Base-by-base conservation (phyloP, 2,888 invertebrate genomes). In the Epinotia bilunana region DNA sequence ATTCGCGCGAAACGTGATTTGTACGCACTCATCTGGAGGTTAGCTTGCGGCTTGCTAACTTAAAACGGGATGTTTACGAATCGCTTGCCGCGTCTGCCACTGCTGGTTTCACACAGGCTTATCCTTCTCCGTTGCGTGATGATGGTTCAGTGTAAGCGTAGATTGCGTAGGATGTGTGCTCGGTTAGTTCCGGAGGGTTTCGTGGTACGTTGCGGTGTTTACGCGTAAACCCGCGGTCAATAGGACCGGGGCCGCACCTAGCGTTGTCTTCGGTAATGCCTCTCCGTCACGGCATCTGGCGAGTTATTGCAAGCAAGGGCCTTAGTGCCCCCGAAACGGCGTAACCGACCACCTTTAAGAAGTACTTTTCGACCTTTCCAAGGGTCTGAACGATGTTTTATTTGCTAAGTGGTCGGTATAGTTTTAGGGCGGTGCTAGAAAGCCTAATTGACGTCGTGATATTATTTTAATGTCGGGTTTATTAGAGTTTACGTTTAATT, bases 1-100 rank as follows among this genome's bases (percentile, higher is more conserved):
- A 94, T 94, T 94, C 94, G 93, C 93, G 92, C 93, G 91, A 93
- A 94, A 93, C 93, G 93, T 94, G 94, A 94, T 94, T 94, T 94
- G 93, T 94, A 93, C 93, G 92, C 93, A 92, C 91, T 94, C 92
- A 92, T 93, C 93, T 91, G 89, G 89, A 90, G 90, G 90, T 91
- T 89, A 88, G 90, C 88, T 88, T 88, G 89, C 87, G 89, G 88
- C 86, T 85, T 62, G 72, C 60, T 76, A 83, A 84, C 83, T 85
- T 87, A 84, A 84, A 86, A 55, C 53, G 53, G 65, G 53, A 18
- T 83, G 84, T 80, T 83, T 82, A 79, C 73, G 77, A 77, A 80
- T 79, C 68, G 76, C 74, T 78, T 77, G 62, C 62, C 62, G 67
- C 61, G 43, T 58, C 16, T 60, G 80, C 77, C 90, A 89, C 83